These are phyloP conservation scores for Coleophora deauratella DNA, from an alignment of 2,888 invertebrate genomes.

Conservation along the genomic window DNA sequence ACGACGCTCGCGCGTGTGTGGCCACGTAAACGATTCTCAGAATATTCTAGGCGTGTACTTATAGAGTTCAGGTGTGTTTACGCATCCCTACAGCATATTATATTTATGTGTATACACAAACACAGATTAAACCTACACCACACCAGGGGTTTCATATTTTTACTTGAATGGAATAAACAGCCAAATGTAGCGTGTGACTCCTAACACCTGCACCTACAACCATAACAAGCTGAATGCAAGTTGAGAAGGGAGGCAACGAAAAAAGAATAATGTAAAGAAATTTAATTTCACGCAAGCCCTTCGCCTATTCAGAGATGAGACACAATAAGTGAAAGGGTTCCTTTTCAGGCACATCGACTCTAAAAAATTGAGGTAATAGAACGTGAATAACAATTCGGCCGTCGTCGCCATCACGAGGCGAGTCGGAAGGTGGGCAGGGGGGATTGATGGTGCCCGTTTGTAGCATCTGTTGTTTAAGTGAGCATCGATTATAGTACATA, in stretches of 20 bases:
- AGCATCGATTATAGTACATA: slow-evolving; percentile 68
- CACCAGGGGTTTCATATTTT: not conserved
- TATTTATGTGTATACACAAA: slow-evolving; percentile 16
- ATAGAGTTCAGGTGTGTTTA: slow-evolving; percentile 21
- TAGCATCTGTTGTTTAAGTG: slow-evolving; percentile 72
- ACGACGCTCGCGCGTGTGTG: slow-evolving; percentile 52
- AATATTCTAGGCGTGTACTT: slow-evolving; percentile 42
- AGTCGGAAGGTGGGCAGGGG: slow-evolving; percentile 29
- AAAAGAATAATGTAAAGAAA: slow-evolving; percentile 52
- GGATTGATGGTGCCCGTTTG: slow-evolving; percentile 70
- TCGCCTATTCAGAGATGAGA: slow-evolving; percentile 56
- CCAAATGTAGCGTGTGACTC: not conserved
- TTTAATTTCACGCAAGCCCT: slow-evolving; percentile 57
- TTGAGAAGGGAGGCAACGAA: slow-evolving; percentile 18
- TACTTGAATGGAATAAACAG: not conserved
- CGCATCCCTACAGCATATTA: slow-evolving; percentile 25
- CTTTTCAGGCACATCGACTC: slow-evolving; percentile 61
- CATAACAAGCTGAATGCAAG: too few species aligned
- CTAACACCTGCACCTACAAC: not conserved
- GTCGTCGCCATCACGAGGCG: slow-evolving; percentile 33
- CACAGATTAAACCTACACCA: not conserved
- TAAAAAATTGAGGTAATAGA: slow-evolving; percentile 73
- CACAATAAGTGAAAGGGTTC: slow-evolving; percentile 69
- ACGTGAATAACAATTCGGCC: slow-evolving; percentile 71
- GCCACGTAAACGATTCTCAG: slow-evolving; percentile 57